Evolutionary conservation across 2,113 vertebrate species (phyloP), one percentile per base, ranked within the genome.

Genomic region (Campylomormyrus numenius): DNA sequence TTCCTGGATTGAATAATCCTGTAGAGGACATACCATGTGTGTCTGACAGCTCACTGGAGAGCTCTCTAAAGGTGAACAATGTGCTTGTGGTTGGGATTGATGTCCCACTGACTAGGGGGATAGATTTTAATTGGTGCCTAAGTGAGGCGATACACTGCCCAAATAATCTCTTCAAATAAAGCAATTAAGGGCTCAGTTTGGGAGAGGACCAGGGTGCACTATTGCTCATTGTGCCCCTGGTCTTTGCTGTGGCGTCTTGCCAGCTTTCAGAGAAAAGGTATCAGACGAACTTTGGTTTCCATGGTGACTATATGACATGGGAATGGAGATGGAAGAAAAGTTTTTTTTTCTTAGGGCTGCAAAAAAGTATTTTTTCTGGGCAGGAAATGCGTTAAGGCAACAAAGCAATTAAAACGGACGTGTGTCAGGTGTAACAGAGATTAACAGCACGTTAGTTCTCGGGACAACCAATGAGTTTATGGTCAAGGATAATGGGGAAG

Each of bases 151-250:
- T 48, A 1, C 80, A 10, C 80, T 48, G 39, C 8, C 80, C 45
- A 48, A 84, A 45, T 84, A 46, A 84, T 84, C 39, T 50, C 70
- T 84, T 89, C 70, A 50, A 77, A 84, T 80, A 89, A 89, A 89
- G 42, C 80, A 52, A 83, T 84, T 84, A 84, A 48, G 42, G 42
- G 80, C 42, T 84, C 35, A 84, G 80, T 39, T 46, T 84, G 35
- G 21, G 80, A 45, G 42, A 84, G 2, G 17, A 84, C 80, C 80
- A 83, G 15, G 15, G 19, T 45, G 77, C 3, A 21, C 42, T 46
- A 42, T 45, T 19, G 35, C 21, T 84, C 31, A 74, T 74, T 35
- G 31, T 17, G 31, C 31, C 31, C 31, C 31, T 17, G 70, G 31
- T 39, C 31, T 39, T 35, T 74, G 6, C 11, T 74, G 24, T 74